Base-by-base conservation (phyloP, 2,888 invertebrate species). In the Yponomeuta sedellus region DNA sequence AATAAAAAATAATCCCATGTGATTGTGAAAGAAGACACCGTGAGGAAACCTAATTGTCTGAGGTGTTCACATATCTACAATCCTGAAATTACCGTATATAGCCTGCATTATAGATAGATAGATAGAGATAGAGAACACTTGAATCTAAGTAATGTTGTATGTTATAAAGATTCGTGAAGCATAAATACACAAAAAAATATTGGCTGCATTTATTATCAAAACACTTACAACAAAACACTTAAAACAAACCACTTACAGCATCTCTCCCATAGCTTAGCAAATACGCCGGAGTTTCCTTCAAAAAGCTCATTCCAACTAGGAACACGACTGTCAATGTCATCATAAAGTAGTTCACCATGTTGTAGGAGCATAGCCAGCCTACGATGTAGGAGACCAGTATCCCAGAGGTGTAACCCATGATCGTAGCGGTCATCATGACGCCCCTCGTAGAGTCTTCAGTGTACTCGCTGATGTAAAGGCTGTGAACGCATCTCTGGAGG, bases 211-310 rank as follows among this genome's bases (percentile, higher is more conserved):
- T 12, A 52, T 16, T 0, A 16, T 1, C 12, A 52, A 52, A 52
- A 52, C 3, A 12, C 44, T 25, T 10, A 63, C 61, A 20, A 11
- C 20, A 28, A n/a, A n/a, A n/a, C n/a, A n/a, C n/a, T n/a, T n/a
- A 3, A 16, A 16, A 12, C 12, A 52, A 52, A 52, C 12, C 3
- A 12, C 44, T 25, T 10, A 63, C 61, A 20, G n/a, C 20, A 28
- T 67, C 39, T 20, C n/a, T 59, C 1, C 61, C 56, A 19, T 20
- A 20, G 19, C 16, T 64, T 19, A 58, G 19, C 25, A 65, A 39
- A 16, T 39, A 65, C 19, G 19, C 25, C 19, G 65, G 65, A 11
- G 65, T 65, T 40, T 65, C 65, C 40, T 65, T 59, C 19, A 65
- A 11, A 12, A 22, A 10, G 11, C 39, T 22, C 61, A 65, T 40